Evolutionary conservation across 1,140 invertebrate genomes (phyloP), one percentile per base, ranked within the genome.

Genomic region (Steinernema feltiae): DNA sequence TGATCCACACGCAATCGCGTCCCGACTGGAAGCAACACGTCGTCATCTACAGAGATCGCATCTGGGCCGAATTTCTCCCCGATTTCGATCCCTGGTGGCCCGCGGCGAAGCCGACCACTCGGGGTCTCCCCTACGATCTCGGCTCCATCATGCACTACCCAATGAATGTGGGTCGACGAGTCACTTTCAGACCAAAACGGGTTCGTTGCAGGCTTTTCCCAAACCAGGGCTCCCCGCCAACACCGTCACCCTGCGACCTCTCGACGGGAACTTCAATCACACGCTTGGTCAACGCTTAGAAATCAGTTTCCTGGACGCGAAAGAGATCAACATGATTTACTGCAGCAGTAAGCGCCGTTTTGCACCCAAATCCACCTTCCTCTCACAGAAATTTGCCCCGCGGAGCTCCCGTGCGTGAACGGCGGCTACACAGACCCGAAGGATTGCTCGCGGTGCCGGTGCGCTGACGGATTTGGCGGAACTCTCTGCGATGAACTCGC

Each of bases 261-360:
- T 46, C 41, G 7, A 46, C 7, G 7, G 7, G 7, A 12, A 12
- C 41, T 46, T 12, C 41, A n/a, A 46, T 12, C 7, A n/a, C n/a
- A 46, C 41, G 7, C 63, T 86, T 32, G 87, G 87, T 1, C 87
- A 87, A 73, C 72, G 87, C 71, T 48, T 82, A 7, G 82, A 79
- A 30, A 75, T 86, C 21, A 86, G 86, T 3, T 87, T 87, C 74
- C 86, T 83, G 76, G 87, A 87, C 70, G 79, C 83, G 24, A 87
- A 87, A 75, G 76, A 85, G 21, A 86, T 85, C 17, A 87, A 87
- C 76, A 41, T 80, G 15, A 85, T 80, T 0, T 87, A 87, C 76
- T 87, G 87, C 77, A 73, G 21, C 7, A 46, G 41, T 46, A n/a
- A 46, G n/a, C n/a, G n/a, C n/a, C n/a, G 41, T 46, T n/a, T 46